phyloP scores from a whole-genome alignment of 2,797 vertebrate genomes.

The Crypturellus tataupa region DNA sequence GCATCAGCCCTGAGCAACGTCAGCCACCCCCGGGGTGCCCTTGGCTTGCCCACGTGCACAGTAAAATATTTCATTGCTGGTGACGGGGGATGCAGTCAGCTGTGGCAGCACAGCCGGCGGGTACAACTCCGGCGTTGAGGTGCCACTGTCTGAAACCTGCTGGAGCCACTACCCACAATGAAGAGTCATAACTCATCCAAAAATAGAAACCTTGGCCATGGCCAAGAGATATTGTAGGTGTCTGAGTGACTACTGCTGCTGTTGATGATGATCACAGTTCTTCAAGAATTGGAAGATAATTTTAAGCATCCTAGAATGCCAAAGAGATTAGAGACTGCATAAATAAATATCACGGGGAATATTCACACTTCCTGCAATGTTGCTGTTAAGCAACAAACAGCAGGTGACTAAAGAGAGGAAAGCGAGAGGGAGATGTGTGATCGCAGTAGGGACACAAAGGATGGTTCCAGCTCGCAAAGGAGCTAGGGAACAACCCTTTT shows the following conservation, averaged over 20 bases:
- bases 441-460: not conserved
- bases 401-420: not conserved
- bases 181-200: not conserved
- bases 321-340: not conserved
- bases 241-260: not conserved
- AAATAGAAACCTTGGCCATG: not conserved
- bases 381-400: constrained; percentile 5
- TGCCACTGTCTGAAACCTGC: accelerated
- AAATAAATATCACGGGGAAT: not conserved
- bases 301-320: not conserved
- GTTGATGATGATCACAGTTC: not conserved
- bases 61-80: not conserved
- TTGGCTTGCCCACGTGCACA: not conserved
- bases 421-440: not conserved
- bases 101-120: not conserved
- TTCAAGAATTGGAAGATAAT: not conserved
- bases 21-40: accelerated
- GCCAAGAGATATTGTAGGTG: not conserved
- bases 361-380: not conserved
- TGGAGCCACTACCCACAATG: not conserved
- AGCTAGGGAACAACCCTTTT: not conserved
- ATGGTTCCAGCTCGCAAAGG: not conserved
- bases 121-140: not conserved
- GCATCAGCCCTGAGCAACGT: accelerated
- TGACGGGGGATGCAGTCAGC: accelerated